These are phyloP conservation scores for Aphelenchoides avenae DNA, from an alignment of 1,140 invertebrate genomes.

Conservation along the genomic window DNA sequence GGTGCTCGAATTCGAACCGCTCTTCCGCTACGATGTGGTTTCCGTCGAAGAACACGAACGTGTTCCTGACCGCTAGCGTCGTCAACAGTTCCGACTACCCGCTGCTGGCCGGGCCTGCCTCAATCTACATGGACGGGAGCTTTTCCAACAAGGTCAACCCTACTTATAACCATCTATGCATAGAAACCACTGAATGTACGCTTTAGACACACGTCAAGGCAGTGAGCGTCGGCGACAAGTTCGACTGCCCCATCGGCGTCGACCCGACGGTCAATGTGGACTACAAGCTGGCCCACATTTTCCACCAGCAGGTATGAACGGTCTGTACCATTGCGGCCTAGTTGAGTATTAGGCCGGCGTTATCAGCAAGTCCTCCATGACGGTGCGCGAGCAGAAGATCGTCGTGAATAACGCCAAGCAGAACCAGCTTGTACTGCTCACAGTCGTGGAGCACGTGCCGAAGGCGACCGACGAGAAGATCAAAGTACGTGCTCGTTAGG, in stretches of 20 bases:
- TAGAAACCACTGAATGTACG: conserved; percentile 49
- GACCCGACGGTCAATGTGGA: conserved; percentile 59
- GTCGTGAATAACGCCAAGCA: conserved; percentile 59
- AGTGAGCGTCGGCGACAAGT: no score
- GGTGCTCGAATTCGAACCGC: no score
- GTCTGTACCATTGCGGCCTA: conserved; percentile 53
- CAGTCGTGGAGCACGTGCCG: no score
- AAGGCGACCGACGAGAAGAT: no score
- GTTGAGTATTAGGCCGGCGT: conserved; percentile 35
- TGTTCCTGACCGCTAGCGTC: conserved; percentile 60
- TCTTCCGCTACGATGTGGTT: conserved; percentile 59
- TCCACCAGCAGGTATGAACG: conserved; percentile 60
- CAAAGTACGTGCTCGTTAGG: conserved; percentile 47
- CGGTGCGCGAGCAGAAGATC: conserved; percentile 59
- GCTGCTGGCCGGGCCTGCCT: no score
- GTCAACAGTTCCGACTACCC: conserved; percentile 59
- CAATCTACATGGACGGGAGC: no score
- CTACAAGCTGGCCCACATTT: no score
- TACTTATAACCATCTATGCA: conserved; percentile 61
- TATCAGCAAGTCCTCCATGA: conserved; percentile 46
- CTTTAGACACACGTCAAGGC: conserved; percentile 16
- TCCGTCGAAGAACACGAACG: conserved; percentile 56
- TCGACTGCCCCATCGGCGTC: no score
- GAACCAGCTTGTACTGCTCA: no score
- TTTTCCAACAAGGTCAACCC: conserved; percentile 60